phyloP scores from a whole-genome alignment of 1,140 invertebrate species.

The Idris sp. region DNA sequence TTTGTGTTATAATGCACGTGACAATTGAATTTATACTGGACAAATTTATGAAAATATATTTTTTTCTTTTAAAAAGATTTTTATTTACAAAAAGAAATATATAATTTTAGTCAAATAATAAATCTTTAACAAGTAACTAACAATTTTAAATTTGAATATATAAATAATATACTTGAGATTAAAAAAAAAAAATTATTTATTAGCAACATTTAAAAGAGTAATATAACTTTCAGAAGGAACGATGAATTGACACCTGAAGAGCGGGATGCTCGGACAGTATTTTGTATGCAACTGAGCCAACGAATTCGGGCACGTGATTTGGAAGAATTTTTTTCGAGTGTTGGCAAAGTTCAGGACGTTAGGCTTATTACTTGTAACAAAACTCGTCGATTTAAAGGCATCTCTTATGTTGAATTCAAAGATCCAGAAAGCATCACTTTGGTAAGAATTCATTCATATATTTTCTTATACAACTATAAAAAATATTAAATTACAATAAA shows the following conservation, averaged over 20 bases:
- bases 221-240: constrained; percentile 61
- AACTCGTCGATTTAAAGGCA: constrained; percentile 98
- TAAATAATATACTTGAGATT: too few species aligned
- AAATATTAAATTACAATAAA: too few species aligned
- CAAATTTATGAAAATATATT: too few species aligned
- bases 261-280: constrained; percentile 97
- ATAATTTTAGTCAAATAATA: too few species aligned
- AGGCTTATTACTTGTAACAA: constrained; percentile 99
- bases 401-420: constrained; percentile 99
- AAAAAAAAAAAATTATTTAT: too few species aligned
- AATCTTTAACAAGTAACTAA: too few species aligned
- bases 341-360: constrained; percentile 99
- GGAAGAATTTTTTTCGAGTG: constrained; percentile 99
- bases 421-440: constrained; percentile 98
- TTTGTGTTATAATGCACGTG: background rate
- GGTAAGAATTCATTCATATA: constrained; percentile 81
- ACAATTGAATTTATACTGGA: too few species aligned
- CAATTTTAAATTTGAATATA: too few species aligned
- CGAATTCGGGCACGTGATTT: constrained; percentile 96
- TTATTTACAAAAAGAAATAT: too few species aligned
- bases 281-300: constrained; percentile 98
- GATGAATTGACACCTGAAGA: constrained; percentile 97
- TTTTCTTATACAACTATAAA: too few species aligned
- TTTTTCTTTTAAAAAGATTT: too few species aligned
- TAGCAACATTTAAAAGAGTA: too few species aligned